phyloP scores from a whole-genome alignment of 2,113 vertebrate species.

The Chlorodrepanis virens region DNA sequence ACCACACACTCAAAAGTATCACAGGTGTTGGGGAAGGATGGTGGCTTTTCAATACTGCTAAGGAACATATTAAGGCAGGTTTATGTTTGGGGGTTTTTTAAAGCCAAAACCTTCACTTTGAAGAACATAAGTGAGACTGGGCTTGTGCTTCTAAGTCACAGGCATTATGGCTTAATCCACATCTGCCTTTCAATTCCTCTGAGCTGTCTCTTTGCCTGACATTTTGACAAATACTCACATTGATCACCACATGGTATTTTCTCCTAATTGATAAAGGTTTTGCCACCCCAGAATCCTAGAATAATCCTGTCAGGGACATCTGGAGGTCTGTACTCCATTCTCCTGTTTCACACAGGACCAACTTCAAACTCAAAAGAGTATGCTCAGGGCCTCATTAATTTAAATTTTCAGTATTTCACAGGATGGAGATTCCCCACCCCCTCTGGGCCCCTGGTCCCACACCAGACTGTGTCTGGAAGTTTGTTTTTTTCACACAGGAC shows the following conservation, averaged over 20 bases:
- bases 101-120: background rate
- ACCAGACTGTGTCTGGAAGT: background rate
- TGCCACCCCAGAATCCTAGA: background rate
- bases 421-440: background rate
- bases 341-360: background rate
- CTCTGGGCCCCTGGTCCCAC: background rate
- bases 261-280: background rate
- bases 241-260: background rate
- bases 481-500: background rate
- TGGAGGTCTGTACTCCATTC: background rate
- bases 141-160: background rate
- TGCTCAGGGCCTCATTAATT: background rate
- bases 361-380: background rate
- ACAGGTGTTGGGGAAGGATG: background rate
- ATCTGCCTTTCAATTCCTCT: background rate
- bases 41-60: background rate
- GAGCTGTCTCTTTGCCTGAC: background rate
- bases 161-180: background rate
- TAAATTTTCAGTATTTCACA: background rate
- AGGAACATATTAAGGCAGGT: background rate
- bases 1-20: fast-evolving
- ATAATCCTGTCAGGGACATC: background rate
- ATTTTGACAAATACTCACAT: background rate
- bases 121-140: background rate
- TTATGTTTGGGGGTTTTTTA: background rate